phyloP scores from a whole-genome alignment of 2,797 vertebrate genomes.

The Pseudochromis fuscus region DNA sequence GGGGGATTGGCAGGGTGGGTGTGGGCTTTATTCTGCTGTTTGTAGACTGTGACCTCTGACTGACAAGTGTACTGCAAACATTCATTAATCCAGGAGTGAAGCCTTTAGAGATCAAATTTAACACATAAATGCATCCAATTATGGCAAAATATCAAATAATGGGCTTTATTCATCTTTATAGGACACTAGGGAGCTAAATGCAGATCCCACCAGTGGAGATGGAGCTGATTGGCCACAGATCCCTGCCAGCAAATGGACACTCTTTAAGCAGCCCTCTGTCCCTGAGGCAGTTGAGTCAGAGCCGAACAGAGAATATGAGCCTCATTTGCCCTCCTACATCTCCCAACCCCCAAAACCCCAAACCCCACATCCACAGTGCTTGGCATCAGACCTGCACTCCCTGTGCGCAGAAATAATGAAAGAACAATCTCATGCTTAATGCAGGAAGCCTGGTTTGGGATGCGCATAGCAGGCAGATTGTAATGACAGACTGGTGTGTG shows the following conservation, averaged over 20 bases:
- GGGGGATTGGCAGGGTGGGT: constrained; percentile 3
- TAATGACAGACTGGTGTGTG: not conserved
- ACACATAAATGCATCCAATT: too few species aligned
- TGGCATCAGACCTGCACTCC: constrained; percentile 1
- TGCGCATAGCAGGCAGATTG: too few species aligned
- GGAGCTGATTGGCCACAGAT: constrained; percentile 13
- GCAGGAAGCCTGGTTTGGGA: not conserved
- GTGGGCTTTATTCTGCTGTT: constrained; percentile 3
- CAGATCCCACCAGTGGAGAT: not conserved
- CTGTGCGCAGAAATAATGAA: constrained; percentile 11
- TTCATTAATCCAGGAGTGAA: too few species aligned
- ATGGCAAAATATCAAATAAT: not conserved
- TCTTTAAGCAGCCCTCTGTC: not conserved
- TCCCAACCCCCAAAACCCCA: too few species aligned
- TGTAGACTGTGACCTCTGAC: constrained; percentile 1
- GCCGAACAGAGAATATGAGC: not conserved
- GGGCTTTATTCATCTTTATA: not conserved
- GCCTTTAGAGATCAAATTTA: too few species aligned
- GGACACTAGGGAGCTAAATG: too few species aligned
- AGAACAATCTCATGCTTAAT: constrained; percentile 4
- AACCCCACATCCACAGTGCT: not conserved
- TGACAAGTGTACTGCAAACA: constrained; percentile 7
- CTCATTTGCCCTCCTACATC: too few species aligned
- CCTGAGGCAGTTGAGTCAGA: constrained; percentile 22
- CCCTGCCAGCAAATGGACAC: not conserved